These are phyloP conservation scores for Trogon melanurus DNA, from an alignment of 2,113 vertebrate species.

Conservation along the genomic window DNA sequence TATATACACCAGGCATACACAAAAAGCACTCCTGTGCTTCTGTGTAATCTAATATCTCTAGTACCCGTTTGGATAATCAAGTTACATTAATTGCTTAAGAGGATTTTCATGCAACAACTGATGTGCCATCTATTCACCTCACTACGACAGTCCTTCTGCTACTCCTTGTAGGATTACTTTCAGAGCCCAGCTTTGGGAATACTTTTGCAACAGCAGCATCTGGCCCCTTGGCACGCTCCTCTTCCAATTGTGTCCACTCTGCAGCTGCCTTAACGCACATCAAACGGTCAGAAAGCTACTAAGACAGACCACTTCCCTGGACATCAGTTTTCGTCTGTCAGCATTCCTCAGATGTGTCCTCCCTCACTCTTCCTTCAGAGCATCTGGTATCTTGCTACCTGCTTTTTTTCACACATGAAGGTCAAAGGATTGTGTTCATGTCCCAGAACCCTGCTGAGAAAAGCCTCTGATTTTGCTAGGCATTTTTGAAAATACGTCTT, in stretches of 20 bases:
- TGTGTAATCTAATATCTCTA: background rate
- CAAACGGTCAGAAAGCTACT: background rate
- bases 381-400: background rate
- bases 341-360: background rate
- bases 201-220: slow-evolving; percentile 25
- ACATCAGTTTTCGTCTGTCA: background rate
- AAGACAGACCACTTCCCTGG: background rate
- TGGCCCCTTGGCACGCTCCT: background rate
- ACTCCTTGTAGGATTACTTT: background rate
- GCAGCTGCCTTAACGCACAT: slow-evolving; percentile 2
- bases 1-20: background rate
- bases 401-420: background rate
- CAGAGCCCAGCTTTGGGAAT: background rate
- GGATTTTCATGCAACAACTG: background rate
- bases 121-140: background rate
- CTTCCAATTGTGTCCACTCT: background rate
- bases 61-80: background rate
- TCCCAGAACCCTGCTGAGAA: background rate
- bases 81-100: background rate
- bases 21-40: background rate
- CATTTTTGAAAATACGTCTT: background rate
- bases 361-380: background rate
- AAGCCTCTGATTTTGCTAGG: background rate
- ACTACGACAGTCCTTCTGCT: background rate
- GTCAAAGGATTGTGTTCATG: background rate